phyloP scores from a whole-genome alignment of 2,113 vertebrate genomes.

The Ictalurus furcatus region DNA sequence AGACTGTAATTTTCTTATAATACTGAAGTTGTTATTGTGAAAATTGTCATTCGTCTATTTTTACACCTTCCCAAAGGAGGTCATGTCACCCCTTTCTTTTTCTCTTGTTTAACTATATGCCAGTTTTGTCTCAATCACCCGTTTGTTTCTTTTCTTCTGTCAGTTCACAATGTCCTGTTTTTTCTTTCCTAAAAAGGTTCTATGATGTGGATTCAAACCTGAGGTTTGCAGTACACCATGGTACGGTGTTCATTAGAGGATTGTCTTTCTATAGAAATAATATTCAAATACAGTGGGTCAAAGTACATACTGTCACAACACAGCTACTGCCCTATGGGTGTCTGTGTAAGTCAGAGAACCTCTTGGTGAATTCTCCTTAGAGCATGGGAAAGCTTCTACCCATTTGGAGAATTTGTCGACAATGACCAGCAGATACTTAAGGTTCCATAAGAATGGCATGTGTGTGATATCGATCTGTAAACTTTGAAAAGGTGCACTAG shows the following conservation, averaged over 20 bases:
- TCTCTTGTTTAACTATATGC: neutral
- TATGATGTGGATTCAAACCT: neutral
- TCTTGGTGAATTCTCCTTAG: neutral
- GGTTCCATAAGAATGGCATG: no score
- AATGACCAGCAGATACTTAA: no score
- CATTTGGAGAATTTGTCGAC: no score
- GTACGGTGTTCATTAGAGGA: neutral
- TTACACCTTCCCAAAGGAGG: neutral
- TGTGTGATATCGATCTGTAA: no score
- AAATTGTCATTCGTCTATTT: neutral
- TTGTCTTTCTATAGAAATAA: neutral
- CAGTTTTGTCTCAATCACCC: neutral
- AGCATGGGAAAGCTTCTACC: no score
- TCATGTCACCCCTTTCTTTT: neutral
- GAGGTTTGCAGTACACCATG: neutral
- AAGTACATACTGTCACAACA: neutral
- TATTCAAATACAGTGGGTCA: neutral
- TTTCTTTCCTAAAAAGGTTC: neutral
- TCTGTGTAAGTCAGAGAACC: neutral
- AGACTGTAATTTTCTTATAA: neutral
- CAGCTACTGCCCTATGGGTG: neutral
- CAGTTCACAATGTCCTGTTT: neutral
- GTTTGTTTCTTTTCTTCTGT: slow-evolving; percentile 9
- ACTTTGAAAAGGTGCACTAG: no score
- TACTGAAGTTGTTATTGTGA: neutral